phyloP scores from a whole-genome alignment of 2,888 invertebrate species.

The Tethea ocularis region DNA sequence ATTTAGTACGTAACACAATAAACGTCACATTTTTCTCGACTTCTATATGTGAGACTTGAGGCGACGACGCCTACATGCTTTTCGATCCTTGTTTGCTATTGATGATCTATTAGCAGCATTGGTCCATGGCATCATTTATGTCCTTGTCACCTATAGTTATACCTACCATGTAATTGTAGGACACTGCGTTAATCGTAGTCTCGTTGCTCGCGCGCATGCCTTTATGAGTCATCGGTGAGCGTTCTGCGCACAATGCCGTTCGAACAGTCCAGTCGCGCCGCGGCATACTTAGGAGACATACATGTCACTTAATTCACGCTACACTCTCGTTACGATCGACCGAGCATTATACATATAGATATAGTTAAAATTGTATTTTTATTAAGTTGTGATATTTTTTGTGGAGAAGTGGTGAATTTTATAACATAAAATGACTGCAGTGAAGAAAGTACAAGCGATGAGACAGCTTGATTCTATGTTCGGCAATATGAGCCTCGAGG shows the following conservation, averaged over 20 bases:
- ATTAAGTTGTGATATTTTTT: conserved; percentile 50
- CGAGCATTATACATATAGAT: conserved; percentile 39
- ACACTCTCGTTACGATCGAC: conserved; percentile 47
- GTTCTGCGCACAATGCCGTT: conserved; percentile 78
- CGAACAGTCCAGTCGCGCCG: conserved; percentile 76
- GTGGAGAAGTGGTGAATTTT: conserved; percentile 36
- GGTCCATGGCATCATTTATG: conserved; percentile 68
- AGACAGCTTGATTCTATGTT: conserved; percentile 89
- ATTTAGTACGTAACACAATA: conserved; percentile 14
- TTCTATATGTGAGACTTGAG: conserved; percentile 10
- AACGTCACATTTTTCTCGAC: conserved; percentile 19
- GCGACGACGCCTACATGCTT: conserved; percentile 59
- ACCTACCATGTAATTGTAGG: conserved; percentile 70
- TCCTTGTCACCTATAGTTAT: conserved; percentile 73
- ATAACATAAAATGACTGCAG: conserved; percentile 69
- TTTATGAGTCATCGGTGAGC: conserved; percentile 74
- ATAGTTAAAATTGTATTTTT: no score
- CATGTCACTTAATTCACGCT: conserved; percentile 69
- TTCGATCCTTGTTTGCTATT: conserved; percentile 68
- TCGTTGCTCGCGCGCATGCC: conserved; percentile 76
- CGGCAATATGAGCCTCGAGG: conserved; percentile 85
- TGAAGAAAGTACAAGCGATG: conserved; percentile 87
- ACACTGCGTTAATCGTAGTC: conserved; percentile 69
- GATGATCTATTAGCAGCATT: conserved; percentile 53
- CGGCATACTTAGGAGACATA: conserved; percentile 80